A percentile compares a stretch with the other conserved stretches of the same genome.
These are phyloP conservation scores for Trissoscelio sp. DNA, from an alignment of 2,888 invertebrate species.

Conservation along the genomic window DNA sequence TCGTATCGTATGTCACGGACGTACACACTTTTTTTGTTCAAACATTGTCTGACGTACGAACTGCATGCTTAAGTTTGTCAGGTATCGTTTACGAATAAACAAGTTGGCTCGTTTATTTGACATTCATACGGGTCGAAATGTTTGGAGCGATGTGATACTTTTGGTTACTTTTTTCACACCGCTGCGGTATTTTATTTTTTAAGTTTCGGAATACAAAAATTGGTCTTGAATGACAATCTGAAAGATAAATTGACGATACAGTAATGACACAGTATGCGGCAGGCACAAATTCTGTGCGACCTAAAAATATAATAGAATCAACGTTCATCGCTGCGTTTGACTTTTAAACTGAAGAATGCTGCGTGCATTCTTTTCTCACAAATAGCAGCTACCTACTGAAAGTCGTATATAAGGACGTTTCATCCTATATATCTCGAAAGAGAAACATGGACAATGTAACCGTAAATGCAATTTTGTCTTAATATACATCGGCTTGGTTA, in stretches of 20 bases:
- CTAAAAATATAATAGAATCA: constrained; percentile 26
- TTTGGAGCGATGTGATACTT: constrained; percentile 3
- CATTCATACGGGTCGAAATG: constrained; percentile 10
- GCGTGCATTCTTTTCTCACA: constrained; percentile 49
- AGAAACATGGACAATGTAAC: constrained; percentile 41
- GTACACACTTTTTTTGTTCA: constrained; percentile 33
- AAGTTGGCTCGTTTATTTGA: constrained; percentile 16
- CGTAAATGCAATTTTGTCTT: constrained; percentile 48
- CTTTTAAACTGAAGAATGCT: constrained; percentile 43
- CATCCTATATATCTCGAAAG: constrained; percentile 35
- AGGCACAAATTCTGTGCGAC: not conserved
- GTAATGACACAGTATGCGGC: not conserved
- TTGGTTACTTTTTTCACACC: not conserved
- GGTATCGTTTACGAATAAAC: constrained; percentile 30
- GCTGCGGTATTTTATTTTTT: not conserved
- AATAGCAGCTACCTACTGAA: constrained; percentile 41
- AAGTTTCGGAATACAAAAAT: not conserved
- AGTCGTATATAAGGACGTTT: constrained; percentile 46
- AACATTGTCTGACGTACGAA: constrained; percentile 19
- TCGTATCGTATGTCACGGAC: constrained; percentile 37
- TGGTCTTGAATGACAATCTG: not conserved
- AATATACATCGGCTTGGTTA: constrained; percentile 43
- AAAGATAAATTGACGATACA: constrained; percentile 14
- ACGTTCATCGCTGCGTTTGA: constrained; percentile 32
- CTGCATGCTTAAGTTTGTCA: constrained; percentile 28